Evolutionary conservation across 2,888 invertebrate species (phyloP).

Genomic region (Athalia rosae): DNA sequence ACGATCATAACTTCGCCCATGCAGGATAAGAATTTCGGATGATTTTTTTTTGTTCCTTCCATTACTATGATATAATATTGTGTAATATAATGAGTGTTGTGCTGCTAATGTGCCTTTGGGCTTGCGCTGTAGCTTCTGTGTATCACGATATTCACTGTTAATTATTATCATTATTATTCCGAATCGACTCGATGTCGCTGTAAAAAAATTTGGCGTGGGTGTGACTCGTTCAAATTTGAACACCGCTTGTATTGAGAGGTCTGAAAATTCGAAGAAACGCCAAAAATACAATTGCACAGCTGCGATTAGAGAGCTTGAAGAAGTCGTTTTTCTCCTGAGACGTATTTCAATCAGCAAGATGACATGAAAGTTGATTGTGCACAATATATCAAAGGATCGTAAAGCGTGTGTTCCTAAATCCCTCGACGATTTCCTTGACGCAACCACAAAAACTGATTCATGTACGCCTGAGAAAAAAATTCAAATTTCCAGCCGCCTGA

Average conservation of each 20-base stretch:
- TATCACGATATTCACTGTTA: slow-evolving; percentile 12
- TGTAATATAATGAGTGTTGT: slow-evolving; percentile 4
- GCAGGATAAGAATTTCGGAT: too few species aligned
- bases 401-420: background rate
- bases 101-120: slow-evolving; percentile 13
- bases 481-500: slow-evolving; percentile 29
- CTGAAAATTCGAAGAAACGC: too few species aligned
- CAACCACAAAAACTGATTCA: slow-evolving; percentile 1
- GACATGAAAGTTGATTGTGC: too few species aligned
- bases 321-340: too few species aligned
- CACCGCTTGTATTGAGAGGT: too few species aligned
- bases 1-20: too few species aligned
- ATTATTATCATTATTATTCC: background rate
- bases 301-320: too few species aligned
- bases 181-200: slow-evolving; percentile 7
- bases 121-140: slow-evolving; percentile 20
- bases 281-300: too few species aligned
- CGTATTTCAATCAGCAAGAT: too few species aligned
- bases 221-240: too few species aligned
- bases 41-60: background rate
- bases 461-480: slow-evolving; percentile 17
- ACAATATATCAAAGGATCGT: too few species aligned
- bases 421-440: slow-evolving; percentile 2
- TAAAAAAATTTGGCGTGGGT: background rate
- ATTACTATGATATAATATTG: background rate